phyloP scores from a whole-genome alignment of 2,113 vertebrate genomes.

The Xiphophorus couchianus region DNA sequence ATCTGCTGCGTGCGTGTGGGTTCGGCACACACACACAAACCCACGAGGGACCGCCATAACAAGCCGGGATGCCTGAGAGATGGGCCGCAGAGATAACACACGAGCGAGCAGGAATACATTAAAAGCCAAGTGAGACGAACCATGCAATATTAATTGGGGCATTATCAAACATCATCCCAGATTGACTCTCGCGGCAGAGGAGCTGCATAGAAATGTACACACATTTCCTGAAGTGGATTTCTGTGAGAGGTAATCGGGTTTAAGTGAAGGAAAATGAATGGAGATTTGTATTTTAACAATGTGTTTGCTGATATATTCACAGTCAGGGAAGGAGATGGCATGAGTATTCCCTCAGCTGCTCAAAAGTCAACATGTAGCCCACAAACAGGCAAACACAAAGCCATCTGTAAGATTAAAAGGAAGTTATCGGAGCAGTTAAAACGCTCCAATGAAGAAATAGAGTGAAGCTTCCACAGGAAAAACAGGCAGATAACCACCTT shows the following conservation, averaged over 20 bases:
- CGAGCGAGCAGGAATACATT: conserved; percentile 62
- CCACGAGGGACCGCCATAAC: conserved; percentile 47
- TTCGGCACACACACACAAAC: conserved; percentile 18
- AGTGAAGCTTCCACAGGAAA: conserved; percentile 11
- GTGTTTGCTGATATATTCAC: conserved; percentile 16
- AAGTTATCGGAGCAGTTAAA: conserved; percentile 23
- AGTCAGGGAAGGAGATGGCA: conserved; percentile 13
- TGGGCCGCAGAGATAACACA: conserved; percentile 54
- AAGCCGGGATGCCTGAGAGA: conserved; percentile 53
- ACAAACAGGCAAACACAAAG: conserved; percentile 10
- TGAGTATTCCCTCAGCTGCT: conserved; percentile 15
- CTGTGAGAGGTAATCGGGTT: conserved; percentile 32
- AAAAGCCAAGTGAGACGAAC: conserved; percentile 65
- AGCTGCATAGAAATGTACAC: conserved; percentile 33
- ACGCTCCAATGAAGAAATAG: conserved; percentile 38
- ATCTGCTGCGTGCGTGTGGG: conserved; percentile 38
- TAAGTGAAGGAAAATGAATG: conserved; percentile 42
- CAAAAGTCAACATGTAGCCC: conserved; percentile 12
- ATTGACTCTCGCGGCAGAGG: conserved; percentile 46
- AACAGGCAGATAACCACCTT: conserved; percentile 1
- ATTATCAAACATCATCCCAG: conserved; percentile 68
- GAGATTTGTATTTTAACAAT: conserved; percentile 28
- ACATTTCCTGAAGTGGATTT: conserved; percentile 36
- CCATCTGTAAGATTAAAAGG: conserved; percentile 23
- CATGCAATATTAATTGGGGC: conserved; percentile 74